phyloP scores from a whole-genome alignment of 2,797 vertebrate species.

The Chelon labrosus region DNA sequence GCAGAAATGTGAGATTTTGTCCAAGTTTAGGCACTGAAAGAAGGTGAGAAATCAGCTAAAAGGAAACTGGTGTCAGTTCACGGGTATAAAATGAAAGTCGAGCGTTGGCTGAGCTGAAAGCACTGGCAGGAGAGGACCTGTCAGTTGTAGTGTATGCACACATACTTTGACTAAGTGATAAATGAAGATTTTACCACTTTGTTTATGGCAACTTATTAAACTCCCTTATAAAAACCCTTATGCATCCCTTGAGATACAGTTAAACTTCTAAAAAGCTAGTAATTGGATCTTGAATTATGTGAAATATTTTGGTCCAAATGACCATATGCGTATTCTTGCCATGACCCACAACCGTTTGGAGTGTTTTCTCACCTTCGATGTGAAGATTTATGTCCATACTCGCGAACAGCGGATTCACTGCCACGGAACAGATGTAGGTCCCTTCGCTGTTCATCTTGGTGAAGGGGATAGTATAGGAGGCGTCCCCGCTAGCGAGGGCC shows the following conservation, averaged over 20 bases:
- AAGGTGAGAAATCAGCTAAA: no score
- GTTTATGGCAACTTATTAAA: neutral
- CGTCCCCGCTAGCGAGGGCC: conserved; percentile 73
- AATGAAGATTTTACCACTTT: neutral
- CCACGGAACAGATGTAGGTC: conserved; percentile 76
- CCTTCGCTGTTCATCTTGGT: conserved; percentile 74
- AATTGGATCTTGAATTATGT: neutral
- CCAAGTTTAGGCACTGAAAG: no score
- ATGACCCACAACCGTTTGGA: neutral
- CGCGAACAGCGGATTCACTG: conserved; percentile 70
- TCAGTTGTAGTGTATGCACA: no score
- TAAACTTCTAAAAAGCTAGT: neutral
- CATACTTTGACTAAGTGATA: neutral
- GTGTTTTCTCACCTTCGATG: conserved; percentile 76
- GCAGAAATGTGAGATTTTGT: no score
- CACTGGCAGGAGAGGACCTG: no score
- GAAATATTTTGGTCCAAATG: no score
- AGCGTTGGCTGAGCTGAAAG: no score
- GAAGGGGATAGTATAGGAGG: conserved; percentile 72
- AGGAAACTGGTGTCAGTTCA: no score
- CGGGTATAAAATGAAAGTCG: no score
- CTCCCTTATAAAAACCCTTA: neutral
- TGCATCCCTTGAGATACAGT: neutral
- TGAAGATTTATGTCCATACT: conserved; percentile 72
- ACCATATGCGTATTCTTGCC: neutral